Percentiles rank a stretch among this genome's conserved stretches.
Conservation (phyloP, 1,140 invertebrate genomes). For the Polypedilum vanderplanki region DNA sequence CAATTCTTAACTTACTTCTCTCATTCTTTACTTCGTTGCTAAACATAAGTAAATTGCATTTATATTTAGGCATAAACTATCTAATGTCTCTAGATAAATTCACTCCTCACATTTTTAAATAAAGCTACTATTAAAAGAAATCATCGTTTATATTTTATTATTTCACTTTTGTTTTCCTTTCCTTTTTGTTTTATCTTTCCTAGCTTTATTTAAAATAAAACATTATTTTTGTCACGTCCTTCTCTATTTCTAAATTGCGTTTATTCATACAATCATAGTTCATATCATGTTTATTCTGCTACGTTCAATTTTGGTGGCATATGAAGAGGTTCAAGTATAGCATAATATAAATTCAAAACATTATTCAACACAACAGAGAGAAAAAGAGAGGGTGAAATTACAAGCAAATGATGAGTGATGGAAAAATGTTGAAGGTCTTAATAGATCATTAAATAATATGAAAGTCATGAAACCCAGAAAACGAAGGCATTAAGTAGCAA, state of each 20-base stretch:
- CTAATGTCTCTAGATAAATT: background rate
- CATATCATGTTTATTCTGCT: too few relatives aligned
- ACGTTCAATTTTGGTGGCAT: background rate
- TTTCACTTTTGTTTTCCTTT: background rate
- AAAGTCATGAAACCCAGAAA: conserved; percentile 17
- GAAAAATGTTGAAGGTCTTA: background rate
- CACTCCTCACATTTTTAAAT: background rate
- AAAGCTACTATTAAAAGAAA: background rate
- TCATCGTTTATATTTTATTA: background rate
- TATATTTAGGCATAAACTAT: background rate
- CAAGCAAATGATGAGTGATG: background rate
- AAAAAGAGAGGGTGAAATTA: conserved; percentile 5
- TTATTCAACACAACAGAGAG: background rate
- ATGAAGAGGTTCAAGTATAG: background rate
- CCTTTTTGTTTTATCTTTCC: background rate
- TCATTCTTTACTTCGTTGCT: background rate
- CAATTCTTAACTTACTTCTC: background rate
- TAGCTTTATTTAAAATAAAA: background rate
- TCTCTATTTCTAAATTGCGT: too few relatives aligned
- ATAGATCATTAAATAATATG: conserved; percentile 14
- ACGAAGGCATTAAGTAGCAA: conserved; percentile 16
- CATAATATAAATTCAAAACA: conserved; percentile 19
- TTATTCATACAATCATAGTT: too few relatives aligned
- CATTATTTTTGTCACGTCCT: too few relatives aligned
- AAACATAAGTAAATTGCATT: conserved; percentile 19